phyloP scores from a whole-genome alignment of 35 echinoderm and acorn worm species.

The Ophiothrix spiculata region DNA sequence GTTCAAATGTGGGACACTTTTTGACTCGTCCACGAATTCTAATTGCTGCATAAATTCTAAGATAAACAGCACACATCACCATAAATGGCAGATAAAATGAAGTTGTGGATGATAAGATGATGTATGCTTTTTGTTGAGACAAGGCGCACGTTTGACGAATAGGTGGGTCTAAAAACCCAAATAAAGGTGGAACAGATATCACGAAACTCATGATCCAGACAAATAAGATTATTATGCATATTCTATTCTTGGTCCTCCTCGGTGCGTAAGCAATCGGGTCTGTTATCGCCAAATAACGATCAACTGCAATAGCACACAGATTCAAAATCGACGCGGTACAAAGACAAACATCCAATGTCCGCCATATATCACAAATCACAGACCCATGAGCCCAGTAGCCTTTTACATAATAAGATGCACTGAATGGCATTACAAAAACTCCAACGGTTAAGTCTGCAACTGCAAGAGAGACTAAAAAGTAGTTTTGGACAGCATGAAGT shows the following conservation, averaged over 20 bases:
- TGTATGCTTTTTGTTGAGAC: conserved; percentile 7
- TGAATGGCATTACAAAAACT: conserved; percentile 51
- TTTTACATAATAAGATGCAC: conserved; percentile 38
- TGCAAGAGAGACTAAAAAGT: conserved; percentile 64
- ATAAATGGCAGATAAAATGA: conserved; percentile 42
- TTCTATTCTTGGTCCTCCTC: conserved; percentile 21
- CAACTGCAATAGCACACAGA: conserved; percentile 59
- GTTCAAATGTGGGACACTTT: not conserved
- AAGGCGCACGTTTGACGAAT: not conserved
- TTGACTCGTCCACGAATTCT: conserved; percentile 16
- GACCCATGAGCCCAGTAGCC: conserved; percentile 53
- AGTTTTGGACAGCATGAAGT: conserved; percentile 29
- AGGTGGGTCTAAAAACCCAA: conserved; percentile 47
- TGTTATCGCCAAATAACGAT: conserved; percentile 75
- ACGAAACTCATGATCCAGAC: conserved; percentile 60
- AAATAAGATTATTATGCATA: conserved; percentile 16
- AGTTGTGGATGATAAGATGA: conserved; percentile 12
- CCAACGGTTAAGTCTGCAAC: conserved; percentile 58
- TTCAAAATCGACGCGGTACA: conserved; percentile 62
- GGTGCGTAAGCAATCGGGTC: conserved; percentile 45
- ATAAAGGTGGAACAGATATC: conserved; percentile 79
- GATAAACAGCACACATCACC: conserved; percentile 25
- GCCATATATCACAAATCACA: conserved; percentile 61
- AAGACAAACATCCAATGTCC: conserved; percentile 40
- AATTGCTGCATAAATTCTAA: conserved; percentile 18